Percentiles rank a stretch among this genome's conserved stretches.
Conservation (phyloP, 2,888 invertebrate species). For the Synergus japonicus region DNA sequence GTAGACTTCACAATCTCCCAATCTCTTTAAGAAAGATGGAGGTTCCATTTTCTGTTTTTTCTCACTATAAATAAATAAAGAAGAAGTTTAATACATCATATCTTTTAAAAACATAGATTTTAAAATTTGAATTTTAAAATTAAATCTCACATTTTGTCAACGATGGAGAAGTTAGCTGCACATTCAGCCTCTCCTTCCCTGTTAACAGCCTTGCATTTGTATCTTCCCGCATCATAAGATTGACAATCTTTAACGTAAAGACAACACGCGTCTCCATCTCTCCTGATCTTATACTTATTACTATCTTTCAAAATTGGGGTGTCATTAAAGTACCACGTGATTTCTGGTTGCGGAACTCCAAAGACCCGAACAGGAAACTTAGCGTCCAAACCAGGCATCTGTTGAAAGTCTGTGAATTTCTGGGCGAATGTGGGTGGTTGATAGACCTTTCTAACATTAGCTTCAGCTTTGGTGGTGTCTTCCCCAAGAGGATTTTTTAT, state of each 20-base stretch:
- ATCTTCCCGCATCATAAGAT: constrained; percentile 85
- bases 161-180: constrained; percentile 86
- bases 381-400: constrained; percentile 87
- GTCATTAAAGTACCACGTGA: constrained; percentile 93
- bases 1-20: constrained; percentile 92
- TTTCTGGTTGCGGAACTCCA: constrained; percentile 90
- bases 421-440: constrained; percentile 90
- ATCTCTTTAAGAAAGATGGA: constrained; percentile 92
- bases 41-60: constrained; percentile 88
- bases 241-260: constrained; percentile 86
- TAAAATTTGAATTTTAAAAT: constrained; percentile 45
- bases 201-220: constrained; percentile 89
- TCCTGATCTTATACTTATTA: constrained; percentile 86
- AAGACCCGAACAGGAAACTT: constrained; percentile 90
- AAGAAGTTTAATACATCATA: constrained; percentile 5
- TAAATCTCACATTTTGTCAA: constrained; percentile 87
- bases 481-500: constrained; percentile 88
- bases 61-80: constrained; percentile 79
- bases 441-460: constrained; percentile 88
- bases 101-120: constrained; percentile 15
- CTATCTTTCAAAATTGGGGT: constrained; percentile 82
- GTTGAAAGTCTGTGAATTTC: constrained; percentile 84
- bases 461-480: constrained; percentile 84
- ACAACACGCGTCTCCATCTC: constrained; percentile 89
- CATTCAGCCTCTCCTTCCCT: constrained; percentile 89